Evolutionary conservation across 2,113 vertebrate species (phyloP), one percentile per base, ranked within the genome.

Genomic region (Smithornis capensis): DNA sequence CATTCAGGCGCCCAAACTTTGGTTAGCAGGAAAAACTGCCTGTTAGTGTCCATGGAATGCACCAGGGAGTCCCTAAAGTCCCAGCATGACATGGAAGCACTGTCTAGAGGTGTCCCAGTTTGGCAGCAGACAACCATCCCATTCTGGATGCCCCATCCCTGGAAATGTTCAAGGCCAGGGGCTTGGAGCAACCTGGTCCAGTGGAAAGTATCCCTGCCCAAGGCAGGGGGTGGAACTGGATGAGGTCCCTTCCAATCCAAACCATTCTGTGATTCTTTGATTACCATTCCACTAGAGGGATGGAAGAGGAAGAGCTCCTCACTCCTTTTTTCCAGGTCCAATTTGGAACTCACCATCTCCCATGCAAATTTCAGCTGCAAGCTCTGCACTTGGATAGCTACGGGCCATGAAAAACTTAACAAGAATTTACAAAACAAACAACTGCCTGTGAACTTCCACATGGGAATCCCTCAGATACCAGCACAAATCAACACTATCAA

Each of bases 351-450:
- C 63, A 22, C 24, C 29, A 12, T n/a, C 73, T 64, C 29, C 37
- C 10, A 57, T 2, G 35, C 33, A 37, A 94, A 63, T 33, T 55
- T 87, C 14, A 77, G 37, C 70, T 62, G n/a, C 25, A 19, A 71
- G 52, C n/a, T 70, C 55, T 13, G 33, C 22, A 10, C 35, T 10
- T 33, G 25, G 37, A 87, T 55, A 47, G 69, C 87, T 31, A 42
- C 0, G 0, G 75, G 93, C 81, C 84, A 86, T 31, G 3, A 70
- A 59, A 45, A 87, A 40, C 16, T 3, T 5, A 13, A n/a, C n/a
- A 33, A 59, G 68, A 44, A 69, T 28, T 56, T 86, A 86, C 85
- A 77, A 65, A 83, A 93, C 67, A 77, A 93, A 65, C 53, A 57
- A n/a, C 3, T 19, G 42, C 55, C 78, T 69, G 59, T 14, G 56